These are phyloP conservation scores for Sebastiscus tertius DNA, from an alignment of 2,797 vertebrate genomes.

Conservation along the genomic window DNA sequence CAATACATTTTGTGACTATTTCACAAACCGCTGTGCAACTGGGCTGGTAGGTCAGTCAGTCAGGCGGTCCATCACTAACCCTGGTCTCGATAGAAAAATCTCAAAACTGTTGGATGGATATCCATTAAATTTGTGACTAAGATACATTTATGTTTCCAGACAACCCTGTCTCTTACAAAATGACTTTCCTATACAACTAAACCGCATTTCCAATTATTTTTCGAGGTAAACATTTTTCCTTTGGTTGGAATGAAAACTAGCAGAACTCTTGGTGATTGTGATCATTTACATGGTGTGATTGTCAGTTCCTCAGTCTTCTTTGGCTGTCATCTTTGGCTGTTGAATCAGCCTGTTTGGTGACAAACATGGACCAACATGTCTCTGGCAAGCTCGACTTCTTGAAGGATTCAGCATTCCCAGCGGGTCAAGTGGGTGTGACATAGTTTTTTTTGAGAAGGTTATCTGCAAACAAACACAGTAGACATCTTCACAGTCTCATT, in stretches of 20 bases:
- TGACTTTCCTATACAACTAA: no score
- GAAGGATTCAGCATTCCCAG: neutral
- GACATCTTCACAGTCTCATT: conserved; percentile 19
- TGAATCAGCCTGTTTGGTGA: neutral
- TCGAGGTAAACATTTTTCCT: no score
- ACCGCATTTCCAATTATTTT: no score
- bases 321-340: conserved; percentile 2
- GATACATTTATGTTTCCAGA: neutral
- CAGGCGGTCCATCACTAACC: no score
- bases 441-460: neutral
- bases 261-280: neutral
- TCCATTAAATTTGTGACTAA: neutral
- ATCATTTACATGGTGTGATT: neutral
- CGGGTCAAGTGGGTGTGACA: conserved; percentile 13
- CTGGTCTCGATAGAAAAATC: no score
- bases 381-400: neutral
- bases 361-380: neutral
- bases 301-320: conserved; percentile 1
- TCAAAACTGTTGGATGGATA: no score
- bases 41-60: no score
- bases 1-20: no score
- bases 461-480: conserved; percentile 20
- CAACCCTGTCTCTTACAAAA: no score
- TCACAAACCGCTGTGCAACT: no score
- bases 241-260: neutral